These are phyloP conservation scores for Corythornis vintsioides DNA, from an alignment of 2,113 vertebrate species.

Conservation along the genomic window DNA sequence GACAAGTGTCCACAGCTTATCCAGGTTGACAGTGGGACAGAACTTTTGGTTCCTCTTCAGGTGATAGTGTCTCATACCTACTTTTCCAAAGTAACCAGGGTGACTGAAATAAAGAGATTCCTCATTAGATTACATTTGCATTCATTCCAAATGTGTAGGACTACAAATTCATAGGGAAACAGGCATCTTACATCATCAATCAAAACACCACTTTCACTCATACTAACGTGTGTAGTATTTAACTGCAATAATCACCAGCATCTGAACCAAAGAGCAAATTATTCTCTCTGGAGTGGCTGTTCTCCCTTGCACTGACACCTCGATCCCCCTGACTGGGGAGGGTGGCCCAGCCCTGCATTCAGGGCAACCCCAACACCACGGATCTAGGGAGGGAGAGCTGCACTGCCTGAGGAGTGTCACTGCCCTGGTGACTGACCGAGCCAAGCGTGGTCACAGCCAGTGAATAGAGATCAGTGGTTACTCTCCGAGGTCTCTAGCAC, in stretches of 20 bases:
- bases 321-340: accelerated
- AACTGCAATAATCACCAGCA: neutral
- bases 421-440: slow-evolving; percentile 62
- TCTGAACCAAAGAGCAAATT: neutral
- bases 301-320: neutral
- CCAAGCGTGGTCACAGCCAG: slow-evolving; percentile 25
- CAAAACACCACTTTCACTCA: neutral
- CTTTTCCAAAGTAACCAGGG: slow-evolving; percentile 91
- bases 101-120: slow-evolving; percentile 73
- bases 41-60: slow-evolving; percentile 86
- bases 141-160: neutral
- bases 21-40: slow-evolving; percentile 90
- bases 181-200: neutral
- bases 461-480: slow-evolving; percentile 65
- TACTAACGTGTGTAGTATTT: accelerated
- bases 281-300: accelerated
- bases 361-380: accelerated
- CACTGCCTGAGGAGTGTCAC: neutral
- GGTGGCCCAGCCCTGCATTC: neutral
- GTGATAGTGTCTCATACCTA: slow-evolving; percentile 92
- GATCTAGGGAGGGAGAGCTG: neutral
- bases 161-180: neutral
- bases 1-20: slow-evolving; percentile 91
- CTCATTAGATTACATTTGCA: neutral
- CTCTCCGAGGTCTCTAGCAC: slow-evolving; percentile 76